phyloP scores from a whole-genome alignment of 2,797 vertebrate genomes.

The Hylomyscus alleni region DNA sequence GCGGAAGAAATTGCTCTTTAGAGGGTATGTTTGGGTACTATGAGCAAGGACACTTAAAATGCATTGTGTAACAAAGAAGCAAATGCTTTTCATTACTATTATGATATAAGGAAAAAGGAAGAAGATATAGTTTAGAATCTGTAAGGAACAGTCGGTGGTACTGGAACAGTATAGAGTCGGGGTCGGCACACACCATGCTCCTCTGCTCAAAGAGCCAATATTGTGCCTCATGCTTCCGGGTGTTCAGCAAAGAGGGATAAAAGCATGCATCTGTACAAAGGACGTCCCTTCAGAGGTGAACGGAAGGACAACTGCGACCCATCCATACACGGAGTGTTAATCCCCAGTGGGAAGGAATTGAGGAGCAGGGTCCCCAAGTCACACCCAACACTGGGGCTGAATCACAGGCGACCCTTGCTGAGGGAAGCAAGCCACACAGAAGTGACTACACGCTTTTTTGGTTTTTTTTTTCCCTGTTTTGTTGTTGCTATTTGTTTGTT shows the following conservation, averaged over 20 bases:
- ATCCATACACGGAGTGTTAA: background rate
- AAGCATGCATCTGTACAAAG: background rate
- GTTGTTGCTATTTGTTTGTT: background rate
- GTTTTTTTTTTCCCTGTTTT: background rate
- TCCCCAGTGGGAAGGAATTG: background rate
- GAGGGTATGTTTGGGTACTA: background rate
- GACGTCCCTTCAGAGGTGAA: background rate
- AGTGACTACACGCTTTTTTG: background rate
- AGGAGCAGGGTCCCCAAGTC: background rate
- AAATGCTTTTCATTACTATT: background rate
- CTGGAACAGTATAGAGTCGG: background rate
- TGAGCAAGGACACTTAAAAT: slow-evolving; percentile 22
- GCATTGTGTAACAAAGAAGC: background rate
- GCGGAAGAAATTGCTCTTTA: slow-evolving; percentile 42
- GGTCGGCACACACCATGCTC: background rate
- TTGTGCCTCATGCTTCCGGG: background rate
- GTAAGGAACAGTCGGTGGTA: background rate
- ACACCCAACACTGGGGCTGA: background rate
- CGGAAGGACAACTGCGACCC: background rate
- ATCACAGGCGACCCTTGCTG: background rate
- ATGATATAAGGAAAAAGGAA: slow-evolving; percentile 41
- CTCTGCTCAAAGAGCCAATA: slow-evolving; percentile 35
- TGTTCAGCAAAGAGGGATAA: background rate
- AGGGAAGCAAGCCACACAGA: background rate
- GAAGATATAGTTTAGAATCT: background rate